Conservation (phyloP, 1,140 invertebrate genomes). For the Hyles euphorbiae region DNA sequence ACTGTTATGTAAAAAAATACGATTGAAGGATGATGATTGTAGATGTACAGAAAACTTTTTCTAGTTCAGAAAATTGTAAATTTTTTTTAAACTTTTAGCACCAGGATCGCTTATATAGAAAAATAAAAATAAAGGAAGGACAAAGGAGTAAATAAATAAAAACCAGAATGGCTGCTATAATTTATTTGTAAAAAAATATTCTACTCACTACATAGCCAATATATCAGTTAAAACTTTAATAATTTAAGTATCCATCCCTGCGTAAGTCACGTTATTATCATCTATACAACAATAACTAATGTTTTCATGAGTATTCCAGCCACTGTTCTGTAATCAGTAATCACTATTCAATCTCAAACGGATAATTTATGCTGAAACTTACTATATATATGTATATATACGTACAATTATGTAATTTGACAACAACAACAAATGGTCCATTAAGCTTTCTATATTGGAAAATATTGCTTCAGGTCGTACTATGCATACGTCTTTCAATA, state of each 20-base stretch:
- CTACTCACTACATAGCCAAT: constrained; percentile 77
- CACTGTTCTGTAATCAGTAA: constrained; percentile 30
- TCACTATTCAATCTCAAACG: constrained; percentile 43
- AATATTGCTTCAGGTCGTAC: constrained; percentile 49
- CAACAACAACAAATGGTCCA: constrained; percentile 69
- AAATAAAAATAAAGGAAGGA: not conserved
- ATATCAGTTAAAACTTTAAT: constrained; percentile 76
- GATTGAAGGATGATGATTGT: too few relatives aligned
- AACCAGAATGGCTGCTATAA: constrained; percentile 69
- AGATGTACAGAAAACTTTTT: too few relatives aligned
- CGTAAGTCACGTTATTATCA: constrained; percentile 76
- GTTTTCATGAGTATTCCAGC: constrained; percentile 69
- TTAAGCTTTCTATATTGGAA: constrained; percentile 61
- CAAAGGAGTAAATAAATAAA: constrained; percentile 22
- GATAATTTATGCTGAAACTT: constrained; percentile 74
- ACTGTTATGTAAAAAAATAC: too few relatives aligned
- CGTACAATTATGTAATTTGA: constrained; percentile 40
- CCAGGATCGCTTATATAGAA: too few relatives aligned
- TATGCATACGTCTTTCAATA: constrained; percentile 31
- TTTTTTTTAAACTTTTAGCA: too few relatives aligned
- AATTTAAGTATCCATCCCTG: constrained; percentile 78
- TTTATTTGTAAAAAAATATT: constrained; percentile 78
- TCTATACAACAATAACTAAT: constrained; percentile 74
- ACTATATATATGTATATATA: constrained; percentile 47
- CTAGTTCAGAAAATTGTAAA: too few relatives aligned